phyloP scores from a whole-genome alignment of 1,140 invertebrate species.

The Polypedilum pembai region DNA sequence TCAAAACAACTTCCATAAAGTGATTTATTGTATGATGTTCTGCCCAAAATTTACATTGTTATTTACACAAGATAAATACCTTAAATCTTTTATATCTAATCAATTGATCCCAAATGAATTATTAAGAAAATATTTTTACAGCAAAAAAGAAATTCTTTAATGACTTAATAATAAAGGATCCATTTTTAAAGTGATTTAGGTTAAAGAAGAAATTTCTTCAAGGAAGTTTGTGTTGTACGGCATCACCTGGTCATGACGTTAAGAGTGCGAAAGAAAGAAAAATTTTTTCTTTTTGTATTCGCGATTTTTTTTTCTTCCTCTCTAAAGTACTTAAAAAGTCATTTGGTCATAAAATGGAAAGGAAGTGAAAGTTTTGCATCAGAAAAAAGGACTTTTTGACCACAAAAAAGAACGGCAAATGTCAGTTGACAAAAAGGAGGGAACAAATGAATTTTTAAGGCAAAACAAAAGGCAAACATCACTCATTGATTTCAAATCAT shows the following conservation, averaged over 20 bases:
- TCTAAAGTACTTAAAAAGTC: constrained; percentile 5
- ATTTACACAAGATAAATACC: too few relatives aligned
- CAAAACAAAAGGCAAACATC: not conserved
- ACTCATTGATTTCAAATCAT: not conserved
- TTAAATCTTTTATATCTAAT: too few relatives aligned
- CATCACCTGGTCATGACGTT: not conserved
- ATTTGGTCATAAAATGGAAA: constrained; percentile 8
- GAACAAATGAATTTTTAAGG: not conserved
- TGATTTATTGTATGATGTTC: too few relatives aligned
- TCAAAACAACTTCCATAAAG: too few relatives aligned
- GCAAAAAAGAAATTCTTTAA: not conserved
- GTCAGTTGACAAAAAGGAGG: not conserved
- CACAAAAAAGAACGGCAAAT: not conserved
- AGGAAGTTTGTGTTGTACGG: not conserved
- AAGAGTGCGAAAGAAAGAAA: not conserved
- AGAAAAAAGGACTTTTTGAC: not conserved
- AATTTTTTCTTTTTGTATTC: too few relatives aligned
- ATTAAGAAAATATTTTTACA: too few relatives aligned
- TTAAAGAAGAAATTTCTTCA: not conserved
- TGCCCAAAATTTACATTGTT: too few relatives aligned
- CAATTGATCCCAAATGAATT: too few relatives aligned
- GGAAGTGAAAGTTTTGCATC: not conserved
- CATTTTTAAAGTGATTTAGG: not conserved
- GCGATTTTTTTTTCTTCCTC: not conserved
- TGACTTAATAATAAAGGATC: not conserved